Evolutionary conservation across 2,113 vertebrate species (phyloP).

Genomic region (Blennius ocellaris): DNA sequence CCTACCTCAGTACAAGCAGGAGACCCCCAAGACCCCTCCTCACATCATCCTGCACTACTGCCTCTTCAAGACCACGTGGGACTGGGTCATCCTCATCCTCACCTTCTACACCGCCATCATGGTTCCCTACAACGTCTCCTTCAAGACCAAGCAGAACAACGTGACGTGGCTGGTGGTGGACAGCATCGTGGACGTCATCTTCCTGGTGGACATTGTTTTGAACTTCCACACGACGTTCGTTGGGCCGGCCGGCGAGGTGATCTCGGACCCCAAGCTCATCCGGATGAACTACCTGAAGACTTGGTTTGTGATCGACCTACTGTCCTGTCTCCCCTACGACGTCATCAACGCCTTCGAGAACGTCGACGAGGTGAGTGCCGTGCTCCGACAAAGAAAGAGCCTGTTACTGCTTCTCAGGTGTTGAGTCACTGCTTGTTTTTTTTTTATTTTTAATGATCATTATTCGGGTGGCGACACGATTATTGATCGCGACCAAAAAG

Average conservation of each 20-base stretch:
- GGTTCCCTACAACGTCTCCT: constrained; percentile 99
- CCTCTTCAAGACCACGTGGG: constrained; percentile 99
- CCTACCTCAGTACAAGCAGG: constrained; percentile 98
- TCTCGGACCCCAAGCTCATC: constrained; percentile 98
- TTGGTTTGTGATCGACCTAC: constrained; percentile 98
- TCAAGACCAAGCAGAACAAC: constrained; percentile 99
- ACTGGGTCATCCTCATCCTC: constrained; percentile 99
- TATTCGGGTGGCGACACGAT: too few relatives aligned
- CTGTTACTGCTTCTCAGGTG: not conserved
- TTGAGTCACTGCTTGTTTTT: too few relatives aligned
- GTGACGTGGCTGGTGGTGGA: constrained; percentile 98
- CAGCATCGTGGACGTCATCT: constrained; percentile 99
- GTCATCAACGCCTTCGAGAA: constrained; percentile 99
- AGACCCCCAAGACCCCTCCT: constrained; percentile 98
- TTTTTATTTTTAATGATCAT: too few relatives aligned
- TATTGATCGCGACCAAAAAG: too few relatives aligned
- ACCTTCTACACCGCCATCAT: constrained; percentile 99
- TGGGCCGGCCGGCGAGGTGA: constrained; percentile 96
- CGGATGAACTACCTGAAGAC: constrained; percentile 99
- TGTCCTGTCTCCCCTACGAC: constrained; percentile 97
- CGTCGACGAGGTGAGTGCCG: constrained; percentile 95
- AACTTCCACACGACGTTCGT: constrained; percentile 99
- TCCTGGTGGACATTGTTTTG: constrained; percentile 97
- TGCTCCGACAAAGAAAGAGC: not conserved
- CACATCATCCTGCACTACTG: constrained; percentile 99